Conservation (phyloP, 2,888 invertebrate genomes). For the Abrostola tripartita region DNA sequence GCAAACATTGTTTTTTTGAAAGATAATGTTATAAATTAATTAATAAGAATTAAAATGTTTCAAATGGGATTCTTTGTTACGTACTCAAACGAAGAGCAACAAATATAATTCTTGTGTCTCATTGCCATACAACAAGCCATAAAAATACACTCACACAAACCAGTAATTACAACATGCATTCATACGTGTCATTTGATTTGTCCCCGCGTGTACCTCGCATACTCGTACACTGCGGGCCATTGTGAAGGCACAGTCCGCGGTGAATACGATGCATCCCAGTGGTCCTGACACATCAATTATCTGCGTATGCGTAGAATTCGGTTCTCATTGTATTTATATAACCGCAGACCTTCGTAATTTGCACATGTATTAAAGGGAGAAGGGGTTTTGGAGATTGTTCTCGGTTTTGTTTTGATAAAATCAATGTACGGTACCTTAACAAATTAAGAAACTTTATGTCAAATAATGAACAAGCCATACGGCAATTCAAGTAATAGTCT, state of each 20-base stretch:
- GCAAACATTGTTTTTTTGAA: no score
- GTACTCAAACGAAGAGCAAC: no score
- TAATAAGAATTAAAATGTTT: no score
- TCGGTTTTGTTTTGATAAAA: not conserved
- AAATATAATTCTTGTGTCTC: no score
- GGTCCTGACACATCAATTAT: slow-evolving; percentile 73
- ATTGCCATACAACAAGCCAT: not conserved
- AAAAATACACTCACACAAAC: not conserved
- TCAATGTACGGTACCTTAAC: no score
- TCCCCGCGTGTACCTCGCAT: slow-evolving; percentile 37
- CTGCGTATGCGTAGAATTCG: slow-evolving; percentile 58
- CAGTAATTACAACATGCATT: slow-evolving; percentile 20
- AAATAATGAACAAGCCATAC: no score
- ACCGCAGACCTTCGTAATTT: slow-evolving; percentile 45
- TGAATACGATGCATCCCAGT: slow-evolving; percentile 55
- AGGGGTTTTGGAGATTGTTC: slow-evolving; percentile 6
- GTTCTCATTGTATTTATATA: slow-evolving; percentile 55
- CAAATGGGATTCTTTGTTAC: no score
- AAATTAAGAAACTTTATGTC: no score
- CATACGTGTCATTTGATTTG: slow-evolving; percentile 38
- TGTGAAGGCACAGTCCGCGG: slow-evolving; percentile 46
- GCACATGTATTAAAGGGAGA: slow-evolving; percentile 36
- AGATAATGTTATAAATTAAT: no score
- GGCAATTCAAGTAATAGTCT: no score
- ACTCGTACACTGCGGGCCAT: slow-evolving; percentile 40